phyloP scores from a whole-genome alignment of 2,888 invertebrate genomes.

The Zygaena filipendulae region DNA sequence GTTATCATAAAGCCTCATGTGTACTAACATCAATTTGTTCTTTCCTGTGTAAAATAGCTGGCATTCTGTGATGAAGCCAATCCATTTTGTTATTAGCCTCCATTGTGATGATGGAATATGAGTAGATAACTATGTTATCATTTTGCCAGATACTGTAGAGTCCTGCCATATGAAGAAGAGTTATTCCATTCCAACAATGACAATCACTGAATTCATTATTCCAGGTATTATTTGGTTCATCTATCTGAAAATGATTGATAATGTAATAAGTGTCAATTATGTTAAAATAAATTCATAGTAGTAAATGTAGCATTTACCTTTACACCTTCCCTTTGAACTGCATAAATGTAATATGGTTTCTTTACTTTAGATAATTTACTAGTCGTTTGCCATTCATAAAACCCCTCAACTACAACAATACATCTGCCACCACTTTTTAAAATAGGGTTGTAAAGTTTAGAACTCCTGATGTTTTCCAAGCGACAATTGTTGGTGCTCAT shows the following conservation, averaged over 20 bases:
- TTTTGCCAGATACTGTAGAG: constrained; percentile 77
- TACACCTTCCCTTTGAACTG: constrained; percentile 63
- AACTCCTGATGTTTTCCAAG: constrained; percentile 75
- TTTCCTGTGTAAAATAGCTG: constrained; percentile 78
- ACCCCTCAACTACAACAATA: constrained; percentile 82
- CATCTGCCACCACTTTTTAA: constrained; percentile 79
- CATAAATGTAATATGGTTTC: constrained; percentile 80
- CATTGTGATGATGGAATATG: constrained; percentile 82
- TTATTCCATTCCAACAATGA: constrained; percentile 70
- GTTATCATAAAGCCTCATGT: too few relatives aligned
- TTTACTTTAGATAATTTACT: constrained; percentile 64
- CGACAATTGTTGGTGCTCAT: constrained; percentile 84
- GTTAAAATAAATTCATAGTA: not conserved
- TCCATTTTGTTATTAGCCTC: constrained; percentile 73
- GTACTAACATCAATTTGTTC: constrained; percentile 69
- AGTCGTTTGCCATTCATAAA: constrained; percentile 85
- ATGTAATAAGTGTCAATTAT: not conserved
- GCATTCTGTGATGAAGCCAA: constrained; percentile 85
- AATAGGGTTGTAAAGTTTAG: constrained; percentile 75
- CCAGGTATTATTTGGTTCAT: constrained; percentile 66
- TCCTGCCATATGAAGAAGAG: constrained; percentile 79
- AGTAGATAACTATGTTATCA: constrained; percentile 70
- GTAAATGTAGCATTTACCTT: constrained; percentile 26
- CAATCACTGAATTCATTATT: constrained; percentile 50
- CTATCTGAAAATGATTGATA: constrained; percentile 33